Conservation (phyloP, 2,113 vertebrate species). For the Balaeniceps rex region DNA sequence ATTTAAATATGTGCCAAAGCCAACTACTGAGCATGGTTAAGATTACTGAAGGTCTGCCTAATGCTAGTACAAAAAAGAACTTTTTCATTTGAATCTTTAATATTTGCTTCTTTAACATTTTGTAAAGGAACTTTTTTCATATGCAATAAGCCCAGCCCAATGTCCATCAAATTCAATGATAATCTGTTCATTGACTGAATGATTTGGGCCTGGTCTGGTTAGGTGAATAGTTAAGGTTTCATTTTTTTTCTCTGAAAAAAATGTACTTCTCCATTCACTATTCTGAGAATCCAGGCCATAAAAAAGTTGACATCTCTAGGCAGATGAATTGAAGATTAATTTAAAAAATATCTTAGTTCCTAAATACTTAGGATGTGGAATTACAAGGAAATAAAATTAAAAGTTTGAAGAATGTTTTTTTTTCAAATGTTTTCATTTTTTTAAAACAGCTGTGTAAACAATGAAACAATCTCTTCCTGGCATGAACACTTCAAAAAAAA, state of each 20-base stretch:
- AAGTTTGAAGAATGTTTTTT: not conserved
- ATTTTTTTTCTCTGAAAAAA: not conserved
- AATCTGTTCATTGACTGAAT: not conserved
- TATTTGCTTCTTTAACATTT: not conserved
- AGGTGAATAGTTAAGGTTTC: not conserved
- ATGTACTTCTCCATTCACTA: not conserved
- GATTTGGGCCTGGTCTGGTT: not conserved
- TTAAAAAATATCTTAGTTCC: not conserved
- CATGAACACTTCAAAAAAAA: not conserved
- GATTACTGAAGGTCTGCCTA: not conserved
- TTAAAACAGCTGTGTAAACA: slow-evolving; percentile 8
- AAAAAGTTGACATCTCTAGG: not conserved
- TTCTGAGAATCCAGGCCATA: not conserved
- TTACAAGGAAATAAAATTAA: not conserved
- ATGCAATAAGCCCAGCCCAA: not conserved
- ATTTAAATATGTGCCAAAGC: not conserved
- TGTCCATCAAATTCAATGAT: not conserved
- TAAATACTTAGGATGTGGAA: not conserved
- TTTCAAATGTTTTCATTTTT: not conserved
- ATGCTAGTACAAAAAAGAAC: not conserved
- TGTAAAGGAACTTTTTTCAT: not conserved
- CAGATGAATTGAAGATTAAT: not conserved
- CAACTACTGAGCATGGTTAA: not conserved
- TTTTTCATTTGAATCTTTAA: not conserved
- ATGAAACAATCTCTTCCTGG: not conserved